These are phyloP conservation scores for Cygnus buccinator DNA, from an alignment of 2,113 vertebrate genomes.

Conservation along the genomic window DNA sequence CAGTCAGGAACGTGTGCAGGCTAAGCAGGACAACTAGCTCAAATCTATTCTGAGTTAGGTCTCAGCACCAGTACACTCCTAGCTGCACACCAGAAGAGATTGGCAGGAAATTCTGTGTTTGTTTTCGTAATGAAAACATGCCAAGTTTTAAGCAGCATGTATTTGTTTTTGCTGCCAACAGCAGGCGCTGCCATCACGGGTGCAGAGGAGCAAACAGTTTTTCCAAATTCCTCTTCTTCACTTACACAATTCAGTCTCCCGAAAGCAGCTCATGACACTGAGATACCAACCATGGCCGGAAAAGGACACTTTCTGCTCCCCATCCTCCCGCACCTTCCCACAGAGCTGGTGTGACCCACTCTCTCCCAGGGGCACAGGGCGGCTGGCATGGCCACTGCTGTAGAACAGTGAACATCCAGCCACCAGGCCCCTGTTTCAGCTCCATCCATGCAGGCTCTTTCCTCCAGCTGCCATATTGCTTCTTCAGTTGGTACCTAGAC, in stretches of 20 bases:
- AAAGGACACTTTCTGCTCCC: neutral
- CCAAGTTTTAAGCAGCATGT: neutral
- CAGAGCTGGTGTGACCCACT: neutral
- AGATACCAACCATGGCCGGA: neutral
- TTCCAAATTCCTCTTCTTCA: neutral
- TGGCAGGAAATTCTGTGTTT: neutral
- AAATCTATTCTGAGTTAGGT: neutral
- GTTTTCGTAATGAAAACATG: neutral
- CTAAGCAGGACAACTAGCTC: neutral
- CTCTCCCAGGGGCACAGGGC: neutral
- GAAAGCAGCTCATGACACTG: neutral
- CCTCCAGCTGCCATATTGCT: neutral
- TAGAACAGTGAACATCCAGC: neutral
- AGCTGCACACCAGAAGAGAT: neutral
- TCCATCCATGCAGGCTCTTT: accelerated
- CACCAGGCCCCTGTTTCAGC: accelerated
- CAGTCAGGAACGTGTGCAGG: neutral
- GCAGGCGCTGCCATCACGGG: accelerated
- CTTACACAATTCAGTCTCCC: neutral
- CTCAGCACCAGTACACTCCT: neutral
- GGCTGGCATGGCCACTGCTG: neutral
- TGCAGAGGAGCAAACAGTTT: neutral
- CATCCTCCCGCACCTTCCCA: neutral
- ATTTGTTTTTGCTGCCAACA: neutral
- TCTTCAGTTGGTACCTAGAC: neutral